Conservation (phyloP, 2,888 invertebrate genomes). For the Bimastos eiseni region DNA sequence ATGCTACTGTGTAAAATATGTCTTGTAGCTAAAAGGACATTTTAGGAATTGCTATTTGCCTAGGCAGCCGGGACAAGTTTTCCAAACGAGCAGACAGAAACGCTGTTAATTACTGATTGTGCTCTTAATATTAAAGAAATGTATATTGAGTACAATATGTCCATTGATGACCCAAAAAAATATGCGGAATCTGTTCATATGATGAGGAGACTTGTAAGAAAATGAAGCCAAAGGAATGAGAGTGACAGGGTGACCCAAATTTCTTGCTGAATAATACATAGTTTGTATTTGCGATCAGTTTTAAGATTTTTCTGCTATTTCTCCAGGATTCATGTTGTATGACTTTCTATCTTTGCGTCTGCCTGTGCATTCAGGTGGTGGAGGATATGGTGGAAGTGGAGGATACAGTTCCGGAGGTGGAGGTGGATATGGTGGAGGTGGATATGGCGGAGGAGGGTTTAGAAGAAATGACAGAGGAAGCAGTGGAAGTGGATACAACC, state of each 20-base stretch:
- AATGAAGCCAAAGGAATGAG: background rate
- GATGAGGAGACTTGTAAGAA: background rate
- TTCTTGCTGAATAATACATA: background rate
- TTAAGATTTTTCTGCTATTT: background rate
- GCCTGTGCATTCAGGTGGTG: conserved; percentile 34
- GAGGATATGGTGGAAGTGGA: conserved; percentile 38
- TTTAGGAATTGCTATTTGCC: no score
- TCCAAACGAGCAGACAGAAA: no score
- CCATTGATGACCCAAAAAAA: background rate
- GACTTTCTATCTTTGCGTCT: background rate
- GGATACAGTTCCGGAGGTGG: background rate
- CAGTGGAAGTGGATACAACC: conserved; percentile 22
- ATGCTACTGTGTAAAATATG: no score
- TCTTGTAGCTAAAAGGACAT: no score
- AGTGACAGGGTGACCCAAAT: background rate
- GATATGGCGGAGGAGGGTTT: conserved; percentile 24
- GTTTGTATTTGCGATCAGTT: background rate
- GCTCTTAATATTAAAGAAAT: no score
- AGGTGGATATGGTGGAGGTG: conserved; percentile 28
- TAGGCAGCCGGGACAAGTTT: no score
- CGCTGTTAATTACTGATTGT: no score
- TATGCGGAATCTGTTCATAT: background rate
- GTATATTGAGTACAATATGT: background rate
- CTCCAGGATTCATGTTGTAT: background rate
- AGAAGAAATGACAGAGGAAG: conserved; percentile 25